These are phyloP conservation scores for Rana temporaria DNA, from an alignment of 2,113 vertebrate species.

Conservation along the genomic window DNA sequence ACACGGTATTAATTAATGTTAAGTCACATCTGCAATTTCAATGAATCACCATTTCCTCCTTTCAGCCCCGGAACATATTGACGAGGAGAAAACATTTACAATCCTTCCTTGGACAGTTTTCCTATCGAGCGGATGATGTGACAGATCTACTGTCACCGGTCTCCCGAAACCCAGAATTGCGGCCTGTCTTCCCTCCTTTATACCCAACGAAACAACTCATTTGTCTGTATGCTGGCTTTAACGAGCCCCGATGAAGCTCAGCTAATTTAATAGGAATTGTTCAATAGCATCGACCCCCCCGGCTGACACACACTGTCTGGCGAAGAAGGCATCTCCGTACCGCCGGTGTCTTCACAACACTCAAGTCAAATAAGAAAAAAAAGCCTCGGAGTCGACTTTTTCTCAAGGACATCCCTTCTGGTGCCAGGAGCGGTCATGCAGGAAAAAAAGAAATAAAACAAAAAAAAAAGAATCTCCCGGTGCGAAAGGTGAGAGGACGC, in stretches of 20 bases:
- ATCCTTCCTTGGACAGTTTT: slow-evolving; percentile 67
- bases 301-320: slow-evolving; percentile 76
- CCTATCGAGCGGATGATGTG: slow-evolving; percentile 72
- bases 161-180: slow-evolving; percentile 67
- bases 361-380: slow-evolving; percentile 81
- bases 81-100: slow-evolving; percentile 68
- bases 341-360: slow-evolving; percentile 70
- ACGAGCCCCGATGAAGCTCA: slow-evolving; percentile 74
- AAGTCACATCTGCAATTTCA: slow-evolving; percentile 60
- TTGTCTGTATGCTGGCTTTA: slow-evolving; percentile 77
- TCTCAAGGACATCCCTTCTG: slow-evolving; percentile 94
- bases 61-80: slow-evolving; percentile 65
- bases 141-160: slow-evolving; percentile 71
- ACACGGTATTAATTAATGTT: slow-evolving; percentile 64
- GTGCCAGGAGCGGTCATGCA: slow-evolving; percentile 91
- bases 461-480: too few relatives aligned
- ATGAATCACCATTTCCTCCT: slow-evolving; percentile 67
- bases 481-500: slow-evolving; percentile 91
- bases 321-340: slow-evolving; percentile 65
- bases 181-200: slow-evolving; percentile 69
- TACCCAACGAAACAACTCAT: slow-evolving; percentile 75
- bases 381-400: slow-evolving; percentile 80
- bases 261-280: slow-evolving; percentile 80
- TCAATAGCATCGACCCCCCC: slow-evolving; percentile 77
- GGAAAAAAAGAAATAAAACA: too few relatives aligned